These are phyloP conservation scores for Canis aureus DNA, from an alignment of 2,113 vertebrate species.

Conservation along the genomic window DNA sequence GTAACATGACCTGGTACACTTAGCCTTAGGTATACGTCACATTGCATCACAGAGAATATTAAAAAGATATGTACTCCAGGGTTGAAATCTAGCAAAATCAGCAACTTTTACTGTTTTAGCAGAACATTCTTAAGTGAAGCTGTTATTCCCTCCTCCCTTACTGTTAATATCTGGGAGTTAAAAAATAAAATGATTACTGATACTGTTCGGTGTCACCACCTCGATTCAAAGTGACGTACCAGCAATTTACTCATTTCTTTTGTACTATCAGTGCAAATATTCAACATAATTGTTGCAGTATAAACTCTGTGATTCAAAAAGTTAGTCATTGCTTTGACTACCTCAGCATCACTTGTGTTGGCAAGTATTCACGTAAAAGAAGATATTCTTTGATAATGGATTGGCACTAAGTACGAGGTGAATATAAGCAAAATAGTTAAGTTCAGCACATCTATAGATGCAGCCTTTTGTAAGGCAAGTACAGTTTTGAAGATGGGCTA, in stretches of 20 bases:
- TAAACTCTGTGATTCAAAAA: not conserved
- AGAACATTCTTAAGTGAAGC: not conserved
- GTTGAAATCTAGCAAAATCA: not conserved
- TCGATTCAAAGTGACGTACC: not conserved
- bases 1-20: not conserved
- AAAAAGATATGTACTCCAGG: not conserved
- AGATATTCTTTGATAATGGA: not conserved
- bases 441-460: not conserved
- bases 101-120: slow-evolving; percentile 1
- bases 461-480: not conserved
- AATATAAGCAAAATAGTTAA: not conserved
- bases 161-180: not conserved
- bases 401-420: not conserved
- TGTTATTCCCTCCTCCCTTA: not conserved
- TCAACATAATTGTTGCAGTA: not conserved
- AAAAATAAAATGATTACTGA: not conserved
- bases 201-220: not conserved
- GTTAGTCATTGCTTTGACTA: not conserved
- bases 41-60: slow-evolving; percentile 18
- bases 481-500: not conserved
- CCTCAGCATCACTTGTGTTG: not conserved
- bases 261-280: not conserved
- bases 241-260: not conserved
- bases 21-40: not conserved
- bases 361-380: slow-evolving; percentile 19